Percentiles rank a stretch among this genome's conserved stretches.
These are phyloP conservation scores for Dasyornis broadbenti DNA, from an alignment of 2,113 vertebrate genomes.

Conservation along the genomic window DNA sequence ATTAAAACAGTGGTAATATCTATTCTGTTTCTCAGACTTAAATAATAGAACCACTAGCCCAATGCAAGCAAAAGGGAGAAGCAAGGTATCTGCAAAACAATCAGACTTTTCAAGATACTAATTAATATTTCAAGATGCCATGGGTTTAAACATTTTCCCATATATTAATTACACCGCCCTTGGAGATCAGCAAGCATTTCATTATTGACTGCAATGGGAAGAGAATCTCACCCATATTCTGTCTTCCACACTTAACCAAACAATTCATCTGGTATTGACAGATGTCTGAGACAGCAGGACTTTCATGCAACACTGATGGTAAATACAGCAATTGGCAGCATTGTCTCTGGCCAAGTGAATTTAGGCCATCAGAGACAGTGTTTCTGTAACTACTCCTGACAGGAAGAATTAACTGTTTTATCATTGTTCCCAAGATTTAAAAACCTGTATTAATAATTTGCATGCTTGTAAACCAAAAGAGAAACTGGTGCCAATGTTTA, in stretches of 20 bases:
- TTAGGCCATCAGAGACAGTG: neutral
- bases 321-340: conserved; percentile 17
- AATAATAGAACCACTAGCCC: neutral
- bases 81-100: neutral
- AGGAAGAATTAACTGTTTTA: neutral
- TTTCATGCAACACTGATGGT: conserved; percentile 8
- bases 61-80: neutral
- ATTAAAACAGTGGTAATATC: neutral
- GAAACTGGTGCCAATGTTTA: neutral
- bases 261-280: conserved; percentile 33
- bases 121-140: conserved; percentile 8
- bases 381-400: neutral
- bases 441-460: neutral
- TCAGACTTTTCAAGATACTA: neutral
- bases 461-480: neutral
- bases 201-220: neutral
- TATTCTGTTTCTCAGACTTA: neutral
- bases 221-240: neutral
- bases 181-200: neutral
- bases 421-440: neutral
- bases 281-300: conserved; percentile 11
- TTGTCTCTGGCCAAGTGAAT: conserved; percentile 1
- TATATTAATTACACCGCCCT: neutral
- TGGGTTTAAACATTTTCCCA: neutral
- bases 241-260: neutral